phyloP scores from a whole-genome alignment of 37 sponge, comb jelly and placozoan genomes.

The Diacarnus erythraeanus region DNA sequence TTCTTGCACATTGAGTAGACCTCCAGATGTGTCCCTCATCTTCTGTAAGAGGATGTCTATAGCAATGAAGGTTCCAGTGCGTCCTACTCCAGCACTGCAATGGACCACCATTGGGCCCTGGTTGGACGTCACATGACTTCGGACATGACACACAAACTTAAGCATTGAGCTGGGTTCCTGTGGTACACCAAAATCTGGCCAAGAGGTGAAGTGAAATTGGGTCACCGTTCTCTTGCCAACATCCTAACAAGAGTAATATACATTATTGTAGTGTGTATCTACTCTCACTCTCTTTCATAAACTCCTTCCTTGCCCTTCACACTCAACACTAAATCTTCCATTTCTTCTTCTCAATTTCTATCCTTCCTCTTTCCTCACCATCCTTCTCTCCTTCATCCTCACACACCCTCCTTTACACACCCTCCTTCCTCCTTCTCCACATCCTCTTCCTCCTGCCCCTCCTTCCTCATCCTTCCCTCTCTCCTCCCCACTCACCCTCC shows the following conservation, averaged over 20 bases:
- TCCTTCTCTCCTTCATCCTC: background rate
- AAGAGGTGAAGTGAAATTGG: conserved; percentile 87
- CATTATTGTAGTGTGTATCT: too few relatives aligned
- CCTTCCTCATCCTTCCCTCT: background rate
- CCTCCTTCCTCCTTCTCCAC: background rate
- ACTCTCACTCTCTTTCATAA: too few relatives aligned
- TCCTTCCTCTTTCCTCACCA: background rate
- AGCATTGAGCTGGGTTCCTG: conserved; percentile 53
- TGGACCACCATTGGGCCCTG: conserved; percentile 72
- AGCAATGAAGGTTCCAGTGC: conserved; percentile 80
- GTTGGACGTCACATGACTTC: conserved; percentile 44
- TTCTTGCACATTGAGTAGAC: conserved; percentile 46
- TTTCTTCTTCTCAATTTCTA: background rate
- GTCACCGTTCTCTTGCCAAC: conserved; percentile 20
- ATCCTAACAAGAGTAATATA: too few relatives aligned
- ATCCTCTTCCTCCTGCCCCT: too few relatives aligned
- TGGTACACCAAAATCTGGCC: conserved; percentile 86
- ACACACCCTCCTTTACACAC: background rate
- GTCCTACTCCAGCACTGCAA: conserved; percentile 89
- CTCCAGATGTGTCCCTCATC: conserved; percentile 20
- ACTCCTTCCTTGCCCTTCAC: too few relatives aligned
- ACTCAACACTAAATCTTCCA: background rate
- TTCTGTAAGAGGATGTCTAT: conserved; percentile 54
- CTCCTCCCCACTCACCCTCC: conserved; percentile 16
- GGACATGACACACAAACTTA: conserved; percentile 73